Evolutionary conservation across 2,797 vertebrate species (phyloP).

Genomic region (Characodon lateralis): DNA sequence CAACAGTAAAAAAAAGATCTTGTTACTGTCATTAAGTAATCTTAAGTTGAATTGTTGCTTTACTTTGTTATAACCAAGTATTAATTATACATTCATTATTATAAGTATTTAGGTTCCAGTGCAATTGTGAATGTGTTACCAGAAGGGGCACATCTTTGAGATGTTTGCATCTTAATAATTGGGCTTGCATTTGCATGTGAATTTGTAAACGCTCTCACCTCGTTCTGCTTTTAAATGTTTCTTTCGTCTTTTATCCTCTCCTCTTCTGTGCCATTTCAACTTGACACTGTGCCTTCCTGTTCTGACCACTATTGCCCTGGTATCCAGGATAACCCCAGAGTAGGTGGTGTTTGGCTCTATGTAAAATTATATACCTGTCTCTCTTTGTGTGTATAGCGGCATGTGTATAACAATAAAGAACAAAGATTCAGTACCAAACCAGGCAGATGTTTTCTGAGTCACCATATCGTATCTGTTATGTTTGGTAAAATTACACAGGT

Average conservation of each 20-base stretch:
- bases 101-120: conserved; percentile 31
- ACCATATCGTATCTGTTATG: background rate
- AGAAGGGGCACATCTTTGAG: conserved; percentile 54
- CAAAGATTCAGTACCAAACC: conserved; percentile 53
- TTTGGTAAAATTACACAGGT: background rate
- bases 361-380: conserved; percentile 62
- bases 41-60: conserved; percentile 50
- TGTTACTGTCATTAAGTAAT: conserved; percentile 52
- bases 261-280: conserved; percentile 76
- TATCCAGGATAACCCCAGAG: conserved; percentile 79
- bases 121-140: conserved; percentile 34
- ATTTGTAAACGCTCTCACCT: conserved; percentile 43
- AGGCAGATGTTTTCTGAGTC: background rate
- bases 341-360: conserved; percentile 72
- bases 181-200: conserved; percentile 70
- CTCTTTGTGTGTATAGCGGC: conserved; percentile 71
- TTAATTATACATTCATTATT: conserved; percentile 60
- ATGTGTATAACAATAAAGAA: conserved; percentile 82
- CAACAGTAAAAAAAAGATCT: conserved; percentile 46
- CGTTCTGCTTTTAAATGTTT: conserved; percentile 51
- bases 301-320: conserved; percentile 80
- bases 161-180: conserved; percentile 51
- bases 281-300: conserved; percentile 80
- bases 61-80: conserved; percentile 48
- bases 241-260: conserved; percentile 36